Conservation (phyloP, 2,888 invertebrate genomes). For the Drosophila aldrichi region DNA sequence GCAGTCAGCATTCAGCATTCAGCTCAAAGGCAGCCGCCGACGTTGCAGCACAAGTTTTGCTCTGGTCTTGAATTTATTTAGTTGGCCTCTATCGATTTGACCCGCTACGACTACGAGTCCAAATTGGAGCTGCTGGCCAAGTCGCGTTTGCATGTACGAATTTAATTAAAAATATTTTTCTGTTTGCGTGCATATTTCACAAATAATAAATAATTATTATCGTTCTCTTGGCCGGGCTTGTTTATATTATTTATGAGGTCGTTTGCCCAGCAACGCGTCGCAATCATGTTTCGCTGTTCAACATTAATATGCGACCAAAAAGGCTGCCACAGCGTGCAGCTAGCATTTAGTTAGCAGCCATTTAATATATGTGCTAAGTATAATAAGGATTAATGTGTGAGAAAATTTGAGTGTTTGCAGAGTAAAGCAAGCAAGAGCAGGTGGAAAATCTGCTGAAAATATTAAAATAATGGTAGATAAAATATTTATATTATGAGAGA, state of each 20-base stretch:
- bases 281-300: slow-evolving; percentile 64
- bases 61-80: slow-evolving; percentile 62
- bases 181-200: slow-evolving; percentile 77
- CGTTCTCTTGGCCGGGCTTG: slow-evolving; percentile 54
- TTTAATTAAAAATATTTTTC: slow-evolving; percentile 72
- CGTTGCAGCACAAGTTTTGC: slow-evolving; percentile 16
- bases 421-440: too few relatives aligned
- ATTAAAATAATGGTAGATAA: too few relatives aligned
- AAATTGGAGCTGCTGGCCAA: slow-evolving; percentile 28
- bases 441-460: too few relatives aligned
- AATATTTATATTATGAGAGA: too few relatives aligned
- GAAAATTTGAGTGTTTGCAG: neutral
- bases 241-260: slow-evolving; percentile 72
- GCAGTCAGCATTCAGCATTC: slow-evolving; percentile 29
- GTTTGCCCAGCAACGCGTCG: slow-evolving; percentile 44
- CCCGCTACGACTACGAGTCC: slow-evolving; percentile 45
- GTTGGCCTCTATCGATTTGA: slow-evolving; percentile 71
- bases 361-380: neutral
- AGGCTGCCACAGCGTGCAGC: slow-evolving; percentile 16
- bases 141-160: slow-evolving; percentile 73
- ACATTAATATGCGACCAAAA: slow-evolving; percentile 37
- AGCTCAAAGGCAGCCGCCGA: slow-evolving; percentile 62
- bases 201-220: slow-evolving; percentile 78
- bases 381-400: slow-evolving; percentile 33
- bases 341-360: slow-evolving; percentile 2